A percentile compares a stretch with the other conserved stretches of the same genome.
Conservation (phyloP, 2,888 invertebrate species). For the Syrphus vitripennis region DNA sequence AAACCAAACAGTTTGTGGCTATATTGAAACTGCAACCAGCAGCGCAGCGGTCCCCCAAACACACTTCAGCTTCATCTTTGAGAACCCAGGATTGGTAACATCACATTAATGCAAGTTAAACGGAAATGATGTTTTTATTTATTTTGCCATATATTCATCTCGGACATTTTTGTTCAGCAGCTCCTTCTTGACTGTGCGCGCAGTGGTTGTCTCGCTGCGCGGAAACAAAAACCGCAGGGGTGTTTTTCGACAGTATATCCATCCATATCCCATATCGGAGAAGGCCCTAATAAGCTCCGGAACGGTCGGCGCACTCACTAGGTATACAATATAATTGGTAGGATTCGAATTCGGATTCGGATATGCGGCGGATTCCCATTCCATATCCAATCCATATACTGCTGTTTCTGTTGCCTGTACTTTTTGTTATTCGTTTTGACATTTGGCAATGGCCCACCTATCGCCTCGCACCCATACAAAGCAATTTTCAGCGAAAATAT, state of each 20-base stretch:
- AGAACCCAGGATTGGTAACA: slow-evolving; percentile 40
- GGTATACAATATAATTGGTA: slow-evolving; percentile 69
- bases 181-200: slow-evolving; percentile 69
- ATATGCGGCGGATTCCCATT: neutral
- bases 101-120: slow-evolving; percentile 71
- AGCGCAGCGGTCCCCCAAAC: neutral
- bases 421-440: slow-evolving; percentile 71
- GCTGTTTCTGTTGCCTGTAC: neutral
- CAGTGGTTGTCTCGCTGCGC: slow-evolving; percentile 72
- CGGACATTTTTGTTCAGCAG: slow-evolving; percentile 71
- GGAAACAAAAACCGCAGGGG: slow-evolving; percentile 72
- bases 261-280: slow-evolving; percentile 34
- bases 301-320: slow-evolving; percentile 37
- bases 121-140: slow-evolving; percentile 72
- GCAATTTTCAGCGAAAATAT: slow-evolving; percentile 70
- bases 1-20: slow-evolving; percentile 28
- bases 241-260: slow-evolving; percentile 70
- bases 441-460: slow-evolving; percentile 71
- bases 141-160: slow-evolving; percentile 70
- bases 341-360: slow-evolving; percentile 38
- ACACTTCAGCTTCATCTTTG: neutral
- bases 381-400: neutral
- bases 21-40: neutral
- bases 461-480: slow-evolving; percentile 71
- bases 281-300: slow-evolving; percentile 62